phyloP scores from a whole-genome alignment of 2,113 vertebrate species.

The Stercorarius parasiticus region DNA sequence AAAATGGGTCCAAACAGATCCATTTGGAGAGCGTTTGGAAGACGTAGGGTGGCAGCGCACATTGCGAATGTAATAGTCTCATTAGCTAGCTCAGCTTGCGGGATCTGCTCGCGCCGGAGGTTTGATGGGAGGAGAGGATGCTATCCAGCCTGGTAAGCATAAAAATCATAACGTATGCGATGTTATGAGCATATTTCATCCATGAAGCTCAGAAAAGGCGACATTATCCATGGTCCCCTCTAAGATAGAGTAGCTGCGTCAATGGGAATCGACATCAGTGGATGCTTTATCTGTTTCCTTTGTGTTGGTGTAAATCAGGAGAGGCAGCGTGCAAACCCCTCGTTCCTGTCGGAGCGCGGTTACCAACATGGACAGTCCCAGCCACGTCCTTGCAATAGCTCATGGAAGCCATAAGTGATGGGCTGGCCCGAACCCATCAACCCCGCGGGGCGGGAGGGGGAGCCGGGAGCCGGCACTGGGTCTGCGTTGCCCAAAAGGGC shows the following conservation, averaged over 20 bases:
- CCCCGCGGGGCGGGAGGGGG: rapidly evolving
- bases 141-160: background rate
- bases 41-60: constrained; percentile 21
- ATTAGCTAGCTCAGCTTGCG: constrained; percentile 11
- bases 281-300: rapidly evolving
- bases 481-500: rapidly evolving
- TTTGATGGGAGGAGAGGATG: background rate
- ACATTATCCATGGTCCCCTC: rapidly evolving
- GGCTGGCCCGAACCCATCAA: rapidly evolving
- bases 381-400: rapidly evolving
- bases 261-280: rapidly evolving
- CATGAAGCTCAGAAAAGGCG: rapidly evolving
- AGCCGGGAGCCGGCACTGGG: rapidly evolving
- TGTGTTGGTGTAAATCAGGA: background rate
- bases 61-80: background rate
- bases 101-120: background rate
- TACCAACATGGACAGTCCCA: rapidly evolving
- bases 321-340: background rate
- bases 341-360: rapidly evolving
- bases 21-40: constrained; percentile 51
- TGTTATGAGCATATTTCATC: background rate
- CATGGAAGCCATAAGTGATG: rapidly evolving
- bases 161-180: background rate
- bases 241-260: background rate
- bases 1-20: constrained; percentile 62